Conservation (phyloP, 2,888 invertebrate species). For the Caenorhabditis sp. region DNA sequence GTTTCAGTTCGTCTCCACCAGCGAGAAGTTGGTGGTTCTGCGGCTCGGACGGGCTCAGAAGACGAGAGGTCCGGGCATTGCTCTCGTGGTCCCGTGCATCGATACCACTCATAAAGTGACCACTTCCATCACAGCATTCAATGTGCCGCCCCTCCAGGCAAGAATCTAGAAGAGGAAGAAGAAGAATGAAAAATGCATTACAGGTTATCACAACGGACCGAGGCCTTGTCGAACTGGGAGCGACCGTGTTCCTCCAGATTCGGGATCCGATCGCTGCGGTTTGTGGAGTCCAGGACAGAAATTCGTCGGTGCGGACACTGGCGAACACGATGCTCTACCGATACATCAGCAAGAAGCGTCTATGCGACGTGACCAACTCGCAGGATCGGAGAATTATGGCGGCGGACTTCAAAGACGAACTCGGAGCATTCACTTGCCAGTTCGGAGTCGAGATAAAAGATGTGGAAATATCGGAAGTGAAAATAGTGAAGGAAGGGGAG, state of each 20-base stretch:
- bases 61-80: slow-evolving; percentile 78
- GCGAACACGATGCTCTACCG: slow-evolving; percentile 80
- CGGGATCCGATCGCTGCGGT: slow-evolving; percentile 80
- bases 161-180: too few relatives aligned
- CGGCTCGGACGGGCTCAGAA: slow-evolving; percentile 76
- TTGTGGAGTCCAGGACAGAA: slow-evolving; percentile 79
- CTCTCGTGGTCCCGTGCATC: slow-evolving; percentile 80
- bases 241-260: slow-evolving; percentile 80
- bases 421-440: slow-evolving; percentile 78
- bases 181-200: neutral
- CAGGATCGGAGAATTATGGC: slow-evolving; percentile 63
- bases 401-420: slow-evolving; percentile 75
- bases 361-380: slow-evolving; percentile 74
- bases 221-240: slow-evolving; percentile 80
- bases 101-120: slow-evolving; percentile 79
- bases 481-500: slow-evolving; percentile 73
- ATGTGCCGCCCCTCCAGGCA: slow-evolving; percentile 81
- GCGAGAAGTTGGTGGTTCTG: slow-evolving; percentile 76
- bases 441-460: slow-evolving; percentile 80
- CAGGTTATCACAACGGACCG: slow-evolving; percentile 80
- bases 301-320: slow-evolving; percentile 79
- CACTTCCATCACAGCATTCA: slow-evolving; percentile 80
- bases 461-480: slow-evolving; percentile 79
- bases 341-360: slow-evolving; percentile 77
- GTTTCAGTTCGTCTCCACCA: slow-evolving; percentile 73